Base-by-base conservation (phyloP, 2,888 invertebrate genomes). In the Euphydryas editha region DNA sequence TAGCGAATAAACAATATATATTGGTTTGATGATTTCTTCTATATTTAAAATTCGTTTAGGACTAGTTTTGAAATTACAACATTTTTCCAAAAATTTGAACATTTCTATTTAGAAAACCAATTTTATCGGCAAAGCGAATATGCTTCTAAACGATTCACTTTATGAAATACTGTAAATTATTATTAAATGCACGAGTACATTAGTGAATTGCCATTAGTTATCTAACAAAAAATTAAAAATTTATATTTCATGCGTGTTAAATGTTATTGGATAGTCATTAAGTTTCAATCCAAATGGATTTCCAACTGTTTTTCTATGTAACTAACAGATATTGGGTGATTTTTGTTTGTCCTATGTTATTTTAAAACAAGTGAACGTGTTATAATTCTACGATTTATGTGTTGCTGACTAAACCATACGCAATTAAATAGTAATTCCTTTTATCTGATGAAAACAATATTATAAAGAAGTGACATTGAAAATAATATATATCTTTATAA, bases 21-120 rank as follows among this genome's bases (percentile, higher is more conserved):
- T 61, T 5, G 78, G 78, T 58, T 71, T 75, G 3, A 78, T 71
- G 20, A 79, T 74, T 6, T 72, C 68, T 49, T 73, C 62, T 21
- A 78, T 68, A 20, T 65, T 59, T 17, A 72, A 30, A 6, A 65
- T 17, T 47, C 59, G 61, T 30, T 70, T 65, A 30, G 46, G 49
- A 63, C 42, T 49, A 30, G 55, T 10, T 21, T 13, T 51, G 0
- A 44, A 8, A 63, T 56, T 36, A 8, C 73, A 65, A 37, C 46
- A 65, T 58, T 70, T 75, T 58, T 69, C 74, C 0, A 73, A 49
- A 15, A 13, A 37, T 6, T 68, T 56, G 15, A 68, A 60, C 73
- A 72, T 73, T 67, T 55, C 65, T 65, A 71, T 46, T 18, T 0
- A 18, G 17, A 11, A 55, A 21, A 21, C 4, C 13, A 7, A 57